Conservation (phyloP, 2,797 vertebrate species). For the Uromys caudimaculatus region DNA sequence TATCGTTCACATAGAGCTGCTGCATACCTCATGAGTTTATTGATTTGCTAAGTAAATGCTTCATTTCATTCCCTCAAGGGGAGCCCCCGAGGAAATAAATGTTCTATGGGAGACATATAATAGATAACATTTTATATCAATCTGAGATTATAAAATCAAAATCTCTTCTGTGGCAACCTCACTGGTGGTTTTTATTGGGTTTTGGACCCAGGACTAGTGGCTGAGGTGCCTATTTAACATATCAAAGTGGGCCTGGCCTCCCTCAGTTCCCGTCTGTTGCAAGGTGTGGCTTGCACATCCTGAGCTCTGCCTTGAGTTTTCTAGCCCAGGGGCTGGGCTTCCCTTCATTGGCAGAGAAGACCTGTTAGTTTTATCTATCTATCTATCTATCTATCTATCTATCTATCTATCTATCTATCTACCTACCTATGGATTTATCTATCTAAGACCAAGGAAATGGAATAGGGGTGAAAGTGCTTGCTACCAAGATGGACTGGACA, state of each 20-base stretch:
- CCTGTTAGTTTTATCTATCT: neutral
- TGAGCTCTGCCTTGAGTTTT: neutral
- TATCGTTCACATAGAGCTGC: neutral
- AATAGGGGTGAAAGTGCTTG: neutral
- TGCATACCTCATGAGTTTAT: slow-evolving; percentile 1
- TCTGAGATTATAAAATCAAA: slow-evolving; percentile 34
- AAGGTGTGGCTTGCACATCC: neutral
- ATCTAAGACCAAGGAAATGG: neutral
- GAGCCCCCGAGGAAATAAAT: slow-evolving; percentile 34
- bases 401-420: too few species aligned
- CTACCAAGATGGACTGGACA: neutral
- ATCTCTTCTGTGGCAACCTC: neutral
- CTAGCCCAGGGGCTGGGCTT: neutral
- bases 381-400: neutral
- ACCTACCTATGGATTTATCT: too few species aligned
- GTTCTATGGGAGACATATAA: neutral
- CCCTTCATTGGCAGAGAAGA: neutral
- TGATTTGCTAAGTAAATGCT: slow-evolving; percentile 57
- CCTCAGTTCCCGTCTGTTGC: neutral
- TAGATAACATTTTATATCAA: slow-evolving; percentile 18
- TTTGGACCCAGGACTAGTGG: neutral
- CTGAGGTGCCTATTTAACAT: neutral
- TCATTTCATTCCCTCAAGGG: slow-evolving; percentile 18
- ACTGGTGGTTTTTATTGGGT: neutral
- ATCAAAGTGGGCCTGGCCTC: neutral